Percentiles rank a stretch among this genome's conserved stretches.
phyloP scores from a whole-genome alignment of 1,140 invertebrate genomes.

The Zaprionus vittiger region DNA sequence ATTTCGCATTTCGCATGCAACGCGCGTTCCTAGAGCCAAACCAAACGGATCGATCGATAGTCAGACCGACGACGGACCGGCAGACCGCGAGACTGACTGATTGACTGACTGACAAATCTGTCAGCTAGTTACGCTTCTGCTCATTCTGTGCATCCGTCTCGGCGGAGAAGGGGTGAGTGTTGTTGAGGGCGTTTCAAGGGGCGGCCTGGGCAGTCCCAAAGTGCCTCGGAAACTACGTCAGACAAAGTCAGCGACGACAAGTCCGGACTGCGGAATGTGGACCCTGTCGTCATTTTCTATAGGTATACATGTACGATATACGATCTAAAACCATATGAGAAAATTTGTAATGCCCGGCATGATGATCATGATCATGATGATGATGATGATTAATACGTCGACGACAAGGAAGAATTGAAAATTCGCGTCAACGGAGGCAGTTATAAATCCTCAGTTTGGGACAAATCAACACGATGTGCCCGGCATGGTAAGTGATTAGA shows the following conservation, averaged over 20 bases:
- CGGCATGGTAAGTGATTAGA: slow-evolving; percentile 24
- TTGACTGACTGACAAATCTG: slow-evolving; percentile 35
- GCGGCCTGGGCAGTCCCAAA: slow-evolving; percentile 56
- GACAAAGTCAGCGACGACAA: slow-evolving; percentile 45
- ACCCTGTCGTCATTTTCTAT: slow-evolving; percentile 67
- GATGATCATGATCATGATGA: slow-evolving; percentile 1
- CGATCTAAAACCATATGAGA: slow-evolving; percentile 19
- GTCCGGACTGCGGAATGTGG: slow-evolving; percentile 55
- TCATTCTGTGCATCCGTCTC: slow-evolving; percentile 72
- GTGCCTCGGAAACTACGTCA: slow-evolving; percentile 63
- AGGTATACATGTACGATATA: slow-evolving; percentile 26
- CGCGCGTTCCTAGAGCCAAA: slow-evolving; percentile 38
- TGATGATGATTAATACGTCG: not conserved
- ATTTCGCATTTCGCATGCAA: slow-evolving; percentile 62
- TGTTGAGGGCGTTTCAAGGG: not conserved
- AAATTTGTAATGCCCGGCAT: slow-evolving; percentile 8
- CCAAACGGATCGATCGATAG: slow-evolving; percentile 1
- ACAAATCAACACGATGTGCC: slow-evolving; percentile 10
- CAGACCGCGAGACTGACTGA: slow-evolving; percentile 14
- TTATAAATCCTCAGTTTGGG: slow-evolving; percentile 45
- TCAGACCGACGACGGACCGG: slow-evolving; percentile 16
- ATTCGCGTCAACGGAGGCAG: slow-evolving; percentile 17
- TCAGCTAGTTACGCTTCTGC: slow-evolving; percentile 43
- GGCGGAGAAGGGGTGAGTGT: not conserved
- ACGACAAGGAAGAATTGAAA: slow-evolving; percentile 51